phyloP scores from a whole-genome alignment of 2,113 vertebrate genomes.

The Ardeotis arabs region DNA sequence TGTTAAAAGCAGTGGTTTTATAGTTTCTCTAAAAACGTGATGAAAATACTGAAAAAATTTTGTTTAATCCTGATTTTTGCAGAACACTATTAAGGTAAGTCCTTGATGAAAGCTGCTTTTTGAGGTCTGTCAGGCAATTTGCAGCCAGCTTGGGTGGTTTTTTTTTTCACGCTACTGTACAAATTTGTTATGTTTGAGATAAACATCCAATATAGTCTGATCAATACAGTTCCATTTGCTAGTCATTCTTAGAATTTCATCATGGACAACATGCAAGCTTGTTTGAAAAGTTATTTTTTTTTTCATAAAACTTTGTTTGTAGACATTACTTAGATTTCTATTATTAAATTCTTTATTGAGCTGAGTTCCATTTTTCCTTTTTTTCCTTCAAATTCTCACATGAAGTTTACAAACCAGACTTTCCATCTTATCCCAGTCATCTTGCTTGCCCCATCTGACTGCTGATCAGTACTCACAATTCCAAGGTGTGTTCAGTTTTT shows the following conservation, averaged over 20 bases:
- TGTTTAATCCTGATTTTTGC: neutral
- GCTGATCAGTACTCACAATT: neutral
- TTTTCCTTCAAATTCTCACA: neutral
- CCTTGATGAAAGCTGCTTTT: neutral
- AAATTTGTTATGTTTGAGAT: neutral
- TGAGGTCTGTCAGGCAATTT: neutral
- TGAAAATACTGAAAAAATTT: neutral
- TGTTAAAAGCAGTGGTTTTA: neutral
- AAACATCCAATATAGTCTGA: neutral
- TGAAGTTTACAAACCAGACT: neutral
- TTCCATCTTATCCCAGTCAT: neutral
- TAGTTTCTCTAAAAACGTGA: neutral
- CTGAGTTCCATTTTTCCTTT: neutral
- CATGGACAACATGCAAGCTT: neutral
- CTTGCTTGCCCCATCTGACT: neutral
- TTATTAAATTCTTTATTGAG: neutral
- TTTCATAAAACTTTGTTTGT: neutral
- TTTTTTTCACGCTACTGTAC: neutral
- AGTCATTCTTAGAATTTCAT: neutral
- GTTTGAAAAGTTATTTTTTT: neutral
- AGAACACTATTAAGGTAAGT: neutral
- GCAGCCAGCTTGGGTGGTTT: fast-evolving
- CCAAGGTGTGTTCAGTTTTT: neutral
- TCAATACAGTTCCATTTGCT: neutral
- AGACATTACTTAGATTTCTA: neutral